A percentile compares a stretch with the other conserved stretches of the same genome.
Conservation (phyloP, 2,888 invertebrate genomes). For the Nomada goodeniana region DNA sequence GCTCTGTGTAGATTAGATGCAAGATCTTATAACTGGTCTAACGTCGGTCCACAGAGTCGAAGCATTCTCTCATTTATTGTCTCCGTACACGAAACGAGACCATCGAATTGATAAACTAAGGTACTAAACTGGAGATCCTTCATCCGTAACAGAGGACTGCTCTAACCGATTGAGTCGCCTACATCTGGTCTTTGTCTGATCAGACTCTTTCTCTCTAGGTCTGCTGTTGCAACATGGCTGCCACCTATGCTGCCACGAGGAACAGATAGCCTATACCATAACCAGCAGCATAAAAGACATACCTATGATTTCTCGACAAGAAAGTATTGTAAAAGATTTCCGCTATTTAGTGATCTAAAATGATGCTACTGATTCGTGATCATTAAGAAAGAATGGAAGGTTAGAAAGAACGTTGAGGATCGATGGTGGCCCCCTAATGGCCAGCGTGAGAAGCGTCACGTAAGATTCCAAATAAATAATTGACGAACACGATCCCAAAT, state of each 20-base stretch:
- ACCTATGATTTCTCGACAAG: background rate
- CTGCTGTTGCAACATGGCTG: constrained; percentile 14
- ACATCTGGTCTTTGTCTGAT: background rate
- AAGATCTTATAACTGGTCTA: constrained; percentile 5
- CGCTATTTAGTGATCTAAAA: background rate
- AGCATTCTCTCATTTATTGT: background rate
- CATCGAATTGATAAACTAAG: background rate
- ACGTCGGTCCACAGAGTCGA: background rate
- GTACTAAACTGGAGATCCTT: constrained; percentile 12
- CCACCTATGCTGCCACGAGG: background rate
- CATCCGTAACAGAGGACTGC: background rate
- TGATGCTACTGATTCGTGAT: background rate
- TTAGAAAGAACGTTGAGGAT: background rate
- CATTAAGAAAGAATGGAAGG: background rate
- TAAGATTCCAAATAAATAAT: background rate
- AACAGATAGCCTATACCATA: background rate
- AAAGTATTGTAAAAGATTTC: background rate
- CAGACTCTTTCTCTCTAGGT: constrained; percentile 18
- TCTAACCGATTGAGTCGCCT: constrained; percentile 2
- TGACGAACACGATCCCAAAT: background rate
- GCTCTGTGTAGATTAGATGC: background rate
- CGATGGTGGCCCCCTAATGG: constrained; percentile 19
- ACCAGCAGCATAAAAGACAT: background rate
- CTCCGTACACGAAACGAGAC: background rate
- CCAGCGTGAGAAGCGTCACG: background rate